These are phyloP conservation scores for Oryzias dopingdopingensis DNA, from an alignment of 2,797 vertebrate species.

Conservation along the genomic window DNA sequence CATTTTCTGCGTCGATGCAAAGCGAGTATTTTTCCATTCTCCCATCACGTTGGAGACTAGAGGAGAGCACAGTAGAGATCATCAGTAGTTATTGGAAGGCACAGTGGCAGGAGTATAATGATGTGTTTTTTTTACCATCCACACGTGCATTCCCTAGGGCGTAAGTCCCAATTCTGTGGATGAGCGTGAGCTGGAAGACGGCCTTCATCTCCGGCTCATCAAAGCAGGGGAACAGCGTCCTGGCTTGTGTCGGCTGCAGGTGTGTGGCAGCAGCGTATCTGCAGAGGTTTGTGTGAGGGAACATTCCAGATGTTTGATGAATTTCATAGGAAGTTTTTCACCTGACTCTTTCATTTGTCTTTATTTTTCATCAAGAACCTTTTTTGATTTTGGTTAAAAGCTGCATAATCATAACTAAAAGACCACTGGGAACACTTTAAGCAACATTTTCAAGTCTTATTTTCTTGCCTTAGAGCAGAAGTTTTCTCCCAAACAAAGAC, in stretches of 20 bases:
- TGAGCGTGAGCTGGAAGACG: conserved; percentile 64
- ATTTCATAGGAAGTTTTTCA: too few relatives aligned
- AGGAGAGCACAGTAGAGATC: background rate
- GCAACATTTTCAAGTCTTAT: too few relatives aligned
- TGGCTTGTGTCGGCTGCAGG: conserved; percentile 69
- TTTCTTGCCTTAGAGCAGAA: too few relatives aligned
- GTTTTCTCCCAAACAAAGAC: too few relatives aligned
- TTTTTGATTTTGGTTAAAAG: too few relatives aligned
- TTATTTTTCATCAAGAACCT: too few relatives aligned
- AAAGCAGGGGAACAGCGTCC: conserved; percentile 80
- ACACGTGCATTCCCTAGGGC: conserved; percentile 47
- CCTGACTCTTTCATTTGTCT: too few relatives aligned
- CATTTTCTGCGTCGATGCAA: conserved; percentile 63
- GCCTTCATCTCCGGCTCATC: conserved; percentile 83
- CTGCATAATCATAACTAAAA: too few relatives aligned
- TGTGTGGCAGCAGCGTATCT: conserved; percentile 71
- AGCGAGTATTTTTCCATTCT: conserved; percentile 58
- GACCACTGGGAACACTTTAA: too few relatives aligned
- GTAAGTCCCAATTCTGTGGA: conserved; percentile 38
- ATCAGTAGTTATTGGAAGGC: background rate
- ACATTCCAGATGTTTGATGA: too few relatives aligned
- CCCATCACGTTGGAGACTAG: background rate
- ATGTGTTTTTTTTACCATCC: background rate
- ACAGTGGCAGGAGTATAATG: background rate
- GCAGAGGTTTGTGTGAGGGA: background rate